Conservation (phyloP, 2,113 vertebrate species). For the Motacilla tschutschensis region DNA sequence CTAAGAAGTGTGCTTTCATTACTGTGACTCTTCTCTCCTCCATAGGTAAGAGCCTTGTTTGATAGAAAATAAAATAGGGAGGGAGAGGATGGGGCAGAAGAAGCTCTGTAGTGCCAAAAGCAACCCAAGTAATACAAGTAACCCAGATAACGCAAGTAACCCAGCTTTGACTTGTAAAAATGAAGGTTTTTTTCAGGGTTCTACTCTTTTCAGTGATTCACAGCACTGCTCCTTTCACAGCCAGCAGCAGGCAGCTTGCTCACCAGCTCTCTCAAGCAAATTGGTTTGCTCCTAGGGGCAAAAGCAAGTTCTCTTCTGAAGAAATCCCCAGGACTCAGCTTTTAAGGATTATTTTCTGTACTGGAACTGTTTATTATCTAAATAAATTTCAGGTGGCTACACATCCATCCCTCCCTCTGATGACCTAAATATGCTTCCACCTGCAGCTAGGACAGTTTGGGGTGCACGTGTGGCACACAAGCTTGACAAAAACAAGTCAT, state of each 20-base stretch:
- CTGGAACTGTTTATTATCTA: neutral
- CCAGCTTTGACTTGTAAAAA: neutral
- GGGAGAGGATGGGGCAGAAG: neutral
- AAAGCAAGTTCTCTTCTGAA: neutral
- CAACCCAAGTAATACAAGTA: neutral
- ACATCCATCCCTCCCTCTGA: neutral
- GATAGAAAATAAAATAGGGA: neutral
- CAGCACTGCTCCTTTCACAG: neutral
- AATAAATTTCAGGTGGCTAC: neutral
- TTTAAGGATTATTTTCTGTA: neutral
- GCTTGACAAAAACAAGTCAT: neutral
- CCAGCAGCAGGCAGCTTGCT: neutral
- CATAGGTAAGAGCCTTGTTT: neutral
- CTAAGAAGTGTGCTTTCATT: neutral
- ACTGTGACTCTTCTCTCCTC: neutral
- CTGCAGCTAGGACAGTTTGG: neutral
- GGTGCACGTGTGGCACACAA: rapidly evolving
- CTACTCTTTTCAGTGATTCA: neutral
- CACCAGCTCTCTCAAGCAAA: neutral
- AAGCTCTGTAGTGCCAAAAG: neutral
- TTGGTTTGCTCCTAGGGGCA: neutral
- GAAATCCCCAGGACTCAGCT: neutral
- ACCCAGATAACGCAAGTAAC: neutral
- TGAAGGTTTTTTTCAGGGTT: neutral
- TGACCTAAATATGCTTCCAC: neutral